Percentiles rank a stretch among this genome's conserved stretches.
These are phyloP conservation scores for Aurelia aurita DNA, from an alignment of 30 jellyfish, hydroid and myxozoan species.

Conservation along the genomic window DNA sequence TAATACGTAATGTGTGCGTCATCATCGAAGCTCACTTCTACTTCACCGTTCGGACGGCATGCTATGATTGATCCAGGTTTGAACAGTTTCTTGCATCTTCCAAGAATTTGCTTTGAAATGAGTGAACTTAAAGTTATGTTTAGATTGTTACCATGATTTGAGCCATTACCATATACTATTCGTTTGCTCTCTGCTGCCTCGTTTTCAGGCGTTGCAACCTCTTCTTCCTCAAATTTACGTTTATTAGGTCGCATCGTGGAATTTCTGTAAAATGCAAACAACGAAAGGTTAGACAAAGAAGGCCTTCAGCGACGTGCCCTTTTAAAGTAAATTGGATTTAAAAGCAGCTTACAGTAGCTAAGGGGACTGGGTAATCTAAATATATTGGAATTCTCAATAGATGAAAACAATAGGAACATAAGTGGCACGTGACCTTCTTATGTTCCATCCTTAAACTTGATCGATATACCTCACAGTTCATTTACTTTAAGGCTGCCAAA, in stretches of 20 bases:
- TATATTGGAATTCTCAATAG: too few relatives aligned
- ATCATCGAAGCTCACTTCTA: constrained; percentile 80
- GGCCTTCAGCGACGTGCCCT: too few relatives aligned
- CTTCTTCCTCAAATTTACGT: background rate
- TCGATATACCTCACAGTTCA: too few relatives aligned
- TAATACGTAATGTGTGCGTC: constrained; percentile 65
- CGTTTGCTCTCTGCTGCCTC: constrained; percentile 9
- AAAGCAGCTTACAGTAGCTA: too few relatives aligned
- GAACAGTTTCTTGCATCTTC: constrained; percentile 55
- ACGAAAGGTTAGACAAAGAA: too few relatives aligned
- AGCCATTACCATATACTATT: background rate
- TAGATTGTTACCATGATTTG: background rate
- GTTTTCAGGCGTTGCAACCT: background rate
- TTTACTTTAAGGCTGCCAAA: too few relatives aligned
- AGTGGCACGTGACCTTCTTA: too few relatives aligned
- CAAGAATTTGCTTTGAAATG: constrained; percentile 76
- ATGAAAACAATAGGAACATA: too few relatives aligned
- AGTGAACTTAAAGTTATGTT: constrained; percentile 40
- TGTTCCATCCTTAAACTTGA: too few relatives aligned
- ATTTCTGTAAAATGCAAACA: too few relatives aligned
- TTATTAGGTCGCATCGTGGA: background rate
- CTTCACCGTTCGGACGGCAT: constrained; percentile 76
- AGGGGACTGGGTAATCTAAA: too few relatives aligned
- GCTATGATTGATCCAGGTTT: constrained; percentile 79
- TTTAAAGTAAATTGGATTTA: too few relatives aligned